Base-by-base conservation (phyloP, 2,113 vertebrate species). In the Zeus faber region DNA sequence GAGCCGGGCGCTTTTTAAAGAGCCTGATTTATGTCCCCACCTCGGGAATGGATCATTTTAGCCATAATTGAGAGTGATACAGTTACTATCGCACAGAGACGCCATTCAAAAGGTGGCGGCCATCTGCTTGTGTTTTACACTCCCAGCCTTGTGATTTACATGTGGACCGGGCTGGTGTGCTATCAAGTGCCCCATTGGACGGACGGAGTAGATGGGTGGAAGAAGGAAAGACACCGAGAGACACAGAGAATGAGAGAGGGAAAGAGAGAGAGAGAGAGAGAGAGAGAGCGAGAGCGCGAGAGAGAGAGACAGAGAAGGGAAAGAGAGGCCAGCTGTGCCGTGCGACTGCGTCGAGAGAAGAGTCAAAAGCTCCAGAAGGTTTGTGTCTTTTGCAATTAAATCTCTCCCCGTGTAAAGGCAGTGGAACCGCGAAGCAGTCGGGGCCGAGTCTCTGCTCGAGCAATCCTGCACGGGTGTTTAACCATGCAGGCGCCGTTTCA, bases 71-170 rank as follows among this genome's bases (percentile, higher is more conserved):
- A 81, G 82, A 85, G 78, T 75, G 83, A 87, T 88, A 85, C 63
- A 53, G 77, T 88, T 88, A 85, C 80, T 81, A 75, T 86, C 57
- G 27, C 66, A 89, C 82, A 85, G 79, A 88, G 85, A 81, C 51
- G 44, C 77, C 76, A 85, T 90, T 88, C 80, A 88, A 72, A 37
- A 76, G 49, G 63, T 72, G 40, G 49, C 64, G 74, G 65, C 67
- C 85, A 87, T 86, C 86, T 87, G 85, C 80, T 81, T 81, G 72
- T 68, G 78, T 82, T 89, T 87, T 84, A 79, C 72, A 71, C 56
- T 21, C 27, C 43, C 16, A 22, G 49, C 65, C 23, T 49, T 50
- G 70, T 76, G 71, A 79, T 76, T 85, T 81, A 82, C 71, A 64
- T 53, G 23, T 18, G 33, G 58, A 37, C 54, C 39, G 52, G 17